Conservation (phyloP, 2,113 vertebrate genomes). For the Platycercus adscitus region DNA sequence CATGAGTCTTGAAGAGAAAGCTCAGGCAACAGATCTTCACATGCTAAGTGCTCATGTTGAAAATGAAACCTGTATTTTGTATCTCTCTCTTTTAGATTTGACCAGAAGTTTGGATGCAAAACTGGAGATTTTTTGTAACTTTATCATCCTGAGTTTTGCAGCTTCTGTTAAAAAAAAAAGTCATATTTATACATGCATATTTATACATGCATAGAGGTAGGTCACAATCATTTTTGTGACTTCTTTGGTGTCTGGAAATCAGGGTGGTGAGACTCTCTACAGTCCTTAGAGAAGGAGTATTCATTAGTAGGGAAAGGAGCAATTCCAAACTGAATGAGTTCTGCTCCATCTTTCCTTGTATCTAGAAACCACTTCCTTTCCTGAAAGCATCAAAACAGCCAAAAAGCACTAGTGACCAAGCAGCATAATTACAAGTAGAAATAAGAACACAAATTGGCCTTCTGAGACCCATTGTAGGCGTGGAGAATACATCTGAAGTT, state of each 20-base stretch:
- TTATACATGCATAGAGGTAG: neutral
- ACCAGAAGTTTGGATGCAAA: neutral
- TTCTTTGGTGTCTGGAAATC: neutral
- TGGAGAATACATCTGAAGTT: neutral
- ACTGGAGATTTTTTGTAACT: neutral
- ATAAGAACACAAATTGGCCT: constrained; percentile 13
- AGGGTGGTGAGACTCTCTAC: neutral
- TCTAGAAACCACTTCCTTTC: constrained; percentile 36
- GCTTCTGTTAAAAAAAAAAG: neutral
- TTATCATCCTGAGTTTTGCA: neutral
- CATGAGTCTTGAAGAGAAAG: neutral
- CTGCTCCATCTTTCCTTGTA: neutral
- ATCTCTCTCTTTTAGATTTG: neutral
- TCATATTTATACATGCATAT: neutral
- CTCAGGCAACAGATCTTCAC: neutral
- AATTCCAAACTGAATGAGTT: neutral
- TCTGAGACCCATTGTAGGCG: neutral
- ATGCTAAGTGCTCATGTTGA: neutral
- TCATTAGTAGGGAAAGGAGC: neutral
- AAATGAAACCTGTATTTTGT: neutral
- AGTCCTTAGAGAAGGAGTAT: neutral
- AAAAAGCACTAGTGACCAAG: constrained; percentile 17
- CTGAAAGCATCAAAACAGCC: constrained; percentile 17
- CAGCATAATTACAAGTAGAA: constrained; percentile 28
- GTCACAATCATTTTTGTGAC: neutral